Percentiles rank a stretch among this genome's conserved stretches.
These are phyloP conservation scores for Cyprinella venusta DNA, from an alignment of 2,797 vertebrate species.

Conservation along the genomic window DNA sequence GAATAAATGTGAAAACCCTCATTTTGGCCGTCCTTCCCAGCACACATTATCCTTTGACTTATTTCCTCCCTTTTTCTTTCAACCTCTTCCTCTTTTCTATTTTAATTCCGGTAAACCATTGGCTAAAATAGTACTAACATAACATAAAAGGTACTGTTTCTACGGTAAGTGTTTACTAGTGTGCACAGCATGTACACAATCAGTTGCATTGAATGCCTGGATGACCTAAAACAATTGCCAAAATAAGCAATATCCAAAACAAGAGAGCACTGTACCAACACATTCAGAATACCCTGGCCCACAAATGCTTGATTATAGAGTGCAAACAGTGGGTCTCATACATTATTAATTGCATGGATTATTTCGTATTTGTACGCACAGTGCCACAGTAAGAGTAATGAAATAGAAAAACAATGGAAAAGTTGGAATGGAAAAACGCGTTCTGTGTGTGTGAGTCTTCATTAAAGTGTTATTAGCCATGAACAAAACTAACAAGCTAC, in stretches of 20 bases:
- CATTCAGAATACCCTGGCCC: background rate
- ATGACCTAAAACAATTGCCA: background rate
- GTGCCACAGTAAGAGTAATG: too few relatives aligned
- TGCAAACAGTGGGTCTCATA: background rate
- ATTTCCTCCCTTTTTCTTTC: slow-evolving; percentile 20
- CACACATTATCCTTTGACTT: slow-evolving; percentile 47
- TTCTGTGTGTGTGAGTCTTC: background rate
- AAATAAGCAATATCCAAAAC: background rate
- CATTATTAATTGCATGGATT: too few relatives aligned
- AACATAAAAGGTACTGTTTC: background rate
- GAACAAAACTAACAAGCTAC: background rate
- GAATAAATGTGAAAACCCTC: slow-evolving; percentile 52
- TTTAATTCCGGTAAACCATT: background rate
- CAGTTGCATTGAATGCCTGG: background rate
- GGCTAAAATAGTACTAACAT: background rate
- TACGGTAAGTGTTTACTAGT: background rate
- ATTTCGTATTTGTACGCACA: too few relatives aligned
- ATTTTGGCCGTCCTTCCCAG: slow-evolving; percentile 53
- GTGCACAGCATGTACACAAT: background rate
- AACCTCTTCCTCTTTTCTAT: background rate
- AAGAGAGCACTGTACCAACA: background rate
- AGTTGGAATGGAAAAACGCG: too few relatives aligned
- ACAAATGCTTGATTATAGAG: background rate
- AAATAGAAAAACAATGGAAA: too few relatives aligned
- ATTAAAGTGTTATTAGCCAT: background rate